Evolutionary conservation across 2,888 invertebrate species (phyloP), one percentile per base, ranked within the genome.

Genomic region (Hedychridium roseum): DNA sequence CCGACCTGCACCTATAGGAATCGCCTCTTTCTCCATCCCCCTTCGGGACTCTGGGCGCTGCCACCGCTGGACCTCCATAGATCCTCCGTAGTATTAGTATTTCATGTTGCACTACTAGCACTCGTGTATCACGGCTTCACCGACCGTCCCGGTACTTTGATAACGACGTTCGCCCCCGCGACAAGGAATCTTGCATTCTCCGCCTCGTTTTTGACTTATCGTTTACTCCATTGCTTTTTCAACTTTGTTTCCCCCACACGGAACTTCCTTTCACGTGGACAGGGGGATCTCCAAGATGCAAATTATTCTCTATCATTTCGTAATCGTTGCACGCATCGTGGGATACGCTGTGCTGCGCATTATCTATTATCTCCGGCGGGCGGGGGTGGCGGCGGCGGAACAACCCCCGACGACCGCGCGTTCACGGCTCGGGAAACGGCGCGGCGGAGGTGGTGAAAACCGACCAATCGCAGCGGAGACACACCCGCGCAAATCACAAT

Each of bases 401-500:
- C 71, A 67, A 68, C 74, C 74, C 71, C 70, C 68, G 64, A n/a
- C n/a, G n/a, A 56, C 55, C 52, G 30, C 58, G 63, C 56, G 59
- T 60, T 50, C 46, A 49, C 63, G 66, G 66, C 65, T 66, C 73
- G 69, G 70, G 70, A n/a, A 63, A 58, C 58, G 60, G 64, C 43
- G 53, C 45, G 44, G 54, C 45, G 56, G 64, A 56, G 66, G 71
- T 66, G 68, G 68, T 64, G 71, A 68, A 56, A 60, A 55, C 55
- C 60, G 63, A 68, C 76, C 76, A 74, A 74, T 75, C 43, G 57
- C 53, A 66, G 49, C 46, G 54, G 45, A 60, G 70, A 65, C 70
- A 67, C 74, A 74, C 73, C 74, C 76, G 76, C 77, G 69, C 78
- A 78, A 77, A 78, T 78, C 78, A 78, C 78, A 78, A 78, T 78